Conservation (phyloP, 2,797 vertebrate genomes). For the Okamejei kenojei region DNA sequence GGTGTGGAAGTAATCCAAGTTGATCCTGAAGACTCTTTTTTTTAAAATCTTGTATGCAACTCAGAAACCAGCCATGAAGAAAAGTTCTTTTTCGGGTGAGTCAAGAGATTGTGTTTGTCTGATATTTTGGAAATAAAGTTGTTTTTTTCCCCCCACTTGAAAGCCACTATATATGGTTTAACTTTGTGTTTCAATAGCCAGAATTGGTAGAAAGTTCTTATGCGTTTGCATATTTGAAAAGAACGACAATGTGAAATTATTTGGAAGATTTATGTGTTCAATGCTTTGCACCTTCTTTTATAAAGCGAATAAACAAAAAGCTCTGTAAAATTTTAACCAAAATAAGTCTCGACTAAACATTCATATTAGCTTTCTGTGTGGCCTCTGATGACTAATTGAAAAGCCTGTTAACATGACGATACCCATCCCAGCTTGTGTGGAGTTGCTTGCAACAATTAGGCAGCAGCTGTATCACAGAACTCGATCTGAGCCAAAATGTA, state of each 20-base stretch:
- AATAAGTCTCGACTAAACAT: constrained; percentile 27
- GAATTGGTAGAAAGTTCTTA: not conserved
- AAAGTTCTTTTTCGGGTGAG: constrained; percentile 17
- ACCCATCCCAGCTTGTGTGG: constrained; percentile 18
- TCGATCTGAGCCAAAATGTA: constrained; percentile 32
- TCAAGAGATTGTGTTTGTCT: not conserved
- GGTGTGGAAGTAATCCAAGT: not conserved
- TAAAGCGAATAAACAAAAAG: not conserved
- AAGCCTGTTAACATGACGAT: constrained; percentile 21
- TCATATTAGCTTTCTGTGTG: constrained; percentile 25
- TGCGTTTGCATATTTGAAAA: not conserved
- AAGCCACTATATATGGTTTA: not conserved
- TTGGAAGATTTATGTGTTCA: not conserved
- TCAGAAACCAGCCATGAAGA: constrained; percentile 12
- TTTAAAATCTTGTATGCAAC: not conserved
- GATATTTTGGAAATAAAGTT: not conserved
- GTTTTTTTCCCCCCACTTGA: not conserved
- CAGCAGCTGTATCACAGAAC: not conserved
- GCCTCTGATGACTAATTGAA: constrained; percentile 22
- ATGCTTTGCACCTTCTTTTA: not conserved
- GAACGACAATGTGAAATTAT: not conserved
- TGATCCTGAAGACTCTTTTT: not conserved
- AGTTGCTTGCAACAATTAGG: constrained; percentile 6
- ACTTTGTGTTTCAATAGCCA: not conserved
- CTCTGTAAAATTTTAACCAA: constrained; percentile 26